Evolutionary conservation across 1,140 invertebrate genomes (phyloP), one percentile per base, ranked within the genome.

Genomic region (Nomia melanderi): DNA sequence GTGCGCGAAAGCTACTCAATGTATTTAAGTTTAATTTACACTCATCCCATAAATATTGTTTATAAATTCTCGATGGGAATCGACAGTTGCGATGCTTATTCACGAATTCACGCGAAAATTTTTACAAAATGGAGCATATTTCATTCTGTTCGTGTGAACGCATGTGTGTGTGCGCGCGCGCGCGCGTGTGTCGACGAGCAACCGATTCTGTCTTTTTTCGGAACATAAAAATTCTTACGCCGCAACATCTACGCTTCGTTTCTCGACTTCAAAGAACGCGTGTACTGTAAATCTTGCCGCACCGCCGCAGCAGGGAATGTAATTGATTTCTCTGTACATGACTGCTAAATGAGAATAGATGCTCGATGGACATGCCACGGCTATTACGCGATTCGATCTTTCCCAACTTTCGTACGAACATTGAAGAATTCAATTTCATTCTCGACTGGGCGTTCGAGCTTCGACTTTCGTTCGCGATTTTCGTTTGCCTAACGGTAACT

Each of bases 251-350:
- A 33, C 54, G 54, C 56, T 14, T 59, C 47, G 36, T 7, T 50
- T 33, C 75, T n/a, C 65, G 36, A 39, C 57, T 63, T 60, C 25
- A 63, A 71, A 41, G 67, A 25, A 54, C 25, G 62, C 25, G 44
- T 47, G 31, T 33, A 59, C 62, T 44, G 62, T 78, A 78, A 78
- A 78, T 78, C 77, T 78, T 60, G 39, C 36, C 23, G 60, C 76
- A 39, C 31, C 60, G 36, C 70, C 41, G 12, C 70, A 57, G 31
- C 57, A 39, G 47, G 60, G 59, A 64, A 64, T 47, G 74, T 71
- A 70, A 77, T 77, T 77, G 74, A 77, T 77, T 77, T 77, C 74
- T 53, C 56, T 41, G 65, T 69, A 23, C 27, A 31, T 2, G n/a
- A 62, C 31, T 62, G 56, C 36, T 77, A 77, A 77, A 77, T 53